Conservation (phyloP, 2,888 invertebrate genomes). For the Eupeodes luniger region DNA sequence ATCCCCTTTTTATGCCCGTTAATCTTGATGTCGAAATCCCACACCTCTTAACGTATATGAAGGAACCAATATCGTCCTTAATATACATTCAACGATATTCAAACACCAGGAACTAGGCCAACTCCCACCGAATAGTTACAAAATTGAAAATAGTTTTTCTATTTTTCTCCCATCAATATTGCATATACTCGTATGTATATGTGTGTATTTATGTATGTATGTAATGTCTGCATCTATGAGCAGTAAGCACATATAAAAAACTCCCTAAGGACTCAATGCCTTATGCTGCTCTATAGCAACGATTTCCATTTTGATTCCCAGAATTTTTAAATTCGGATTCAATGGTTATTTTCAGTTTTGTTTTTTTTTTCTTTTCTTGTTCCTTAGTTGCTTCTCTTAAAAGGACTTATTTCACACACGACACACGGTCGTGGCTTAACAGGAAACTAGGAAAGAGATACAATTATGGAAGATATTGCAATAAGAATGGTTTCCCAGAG, state of each 20-base stretch:
- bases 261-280: slow-evolving; percentile 32
- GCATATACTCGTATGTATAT: slow-evolving; percentile 18
- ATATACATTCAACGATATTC: slow-evolving; percentile 53
- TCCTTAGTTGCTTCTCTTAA: background rate
- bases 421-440: slow-evolving; percentile 28
- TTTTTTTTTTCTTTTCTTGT: slow-evolving; percentile 15
- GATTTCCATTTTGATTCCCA: slow-evolving; percentile 61
- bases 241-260: slow-evolving; percentile 44
- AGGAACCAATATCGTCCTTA: slow-evolving; percentile 67
- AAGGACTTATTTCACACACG: slow-evolving; percentile 65
- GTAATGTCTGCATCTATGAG: background rate
- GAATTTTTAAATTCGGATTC: slow-evolving; percentile 14
- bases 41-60: slow-evolving; percentile 21
- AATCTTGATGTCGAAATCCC: slow-evolving; percentile 67
- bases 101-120: slow-evolving; percentile 6
- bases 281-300: slow-evolving; percentile 13
- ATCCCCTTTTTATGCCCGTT: slow-evolving; percentile 53
- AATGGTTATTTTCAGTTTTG: background rate
- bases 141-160: slow-evolving; percentile 71
- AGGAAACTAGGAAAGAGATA: slow-evolving; percentile 32
- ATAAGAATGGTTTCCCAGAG: slow-evolving; percentile 68
- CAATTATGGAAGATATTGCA: slow-evolving; percentile 74
- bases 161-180: slow-evolving; percentile 60
- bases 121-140: slow-evolving; percentile 57
- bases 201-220: background rate